These are phyloP conservation scores for Ctena decussata DNA, from an alignment of 2,888 invertebrate species.

Conservation along the genomic window DNA sequence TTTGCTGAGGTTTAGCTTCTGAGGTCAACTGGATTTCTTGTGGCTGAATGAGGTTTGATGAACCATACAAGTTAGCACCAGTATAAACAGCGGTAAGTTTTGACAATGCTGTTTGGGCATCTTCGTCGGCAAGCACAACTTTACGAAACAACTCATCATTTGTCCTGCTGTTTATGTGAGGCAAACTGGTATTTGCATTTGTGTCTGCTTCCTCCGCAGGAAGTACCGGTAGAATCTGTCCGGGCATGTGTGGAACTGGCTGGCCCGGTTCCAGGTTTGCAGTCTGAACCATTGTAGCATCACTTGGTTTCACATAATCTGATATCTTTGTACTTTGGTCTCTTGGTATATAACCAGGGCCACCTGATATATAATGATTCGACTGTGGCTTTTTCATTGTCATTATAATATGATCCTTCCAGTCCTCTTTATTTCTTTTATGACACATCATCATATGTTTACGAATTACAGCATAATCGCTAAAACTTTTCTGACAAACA, in stretches of 20 bases:
- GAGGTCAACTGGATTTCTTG: background rate
- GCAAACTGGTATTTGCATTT: background rate
- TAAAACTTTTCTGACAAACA: constrained; percentile 85
- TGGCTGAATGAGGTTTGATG: background rate
- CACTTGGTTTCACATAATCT: background rate
- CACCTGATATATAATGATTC: constrained; percentile 47
- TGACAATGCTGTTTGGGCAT: background rate
- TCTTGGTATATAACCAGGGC: constrained; percentile 41
- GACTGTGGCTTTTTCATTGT: constrained; percentile 15
- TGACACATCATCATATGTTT: constrained; percentile 81
- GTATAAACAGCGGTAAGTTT: background rate
- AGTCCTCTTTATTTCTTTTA: constrained; percentile 74
- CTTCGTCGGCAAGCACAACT: background rate
- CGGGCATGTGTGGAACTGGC: background rate
- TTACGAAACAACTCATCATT: background rate
- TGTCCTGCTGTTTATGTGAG: background rate
- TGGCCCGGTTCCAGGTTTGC: background rate
- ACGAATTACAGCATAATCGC: constrained; percentile 78
- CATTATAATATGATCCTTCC: constrained; percentile 69
- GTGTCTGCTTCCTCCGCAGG: background rate
- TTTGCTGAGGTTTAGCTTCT: background rate
- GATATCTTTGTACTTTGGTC: constrained; percentile 4
- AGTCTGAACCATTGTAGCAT: background rate
- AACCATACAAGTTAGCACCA: background rate
- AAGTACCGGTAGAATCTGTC: background rate